Conservation (phyloP, 2,797 vertebrate genomes). For the Halcyon leucocephala region DNA sequence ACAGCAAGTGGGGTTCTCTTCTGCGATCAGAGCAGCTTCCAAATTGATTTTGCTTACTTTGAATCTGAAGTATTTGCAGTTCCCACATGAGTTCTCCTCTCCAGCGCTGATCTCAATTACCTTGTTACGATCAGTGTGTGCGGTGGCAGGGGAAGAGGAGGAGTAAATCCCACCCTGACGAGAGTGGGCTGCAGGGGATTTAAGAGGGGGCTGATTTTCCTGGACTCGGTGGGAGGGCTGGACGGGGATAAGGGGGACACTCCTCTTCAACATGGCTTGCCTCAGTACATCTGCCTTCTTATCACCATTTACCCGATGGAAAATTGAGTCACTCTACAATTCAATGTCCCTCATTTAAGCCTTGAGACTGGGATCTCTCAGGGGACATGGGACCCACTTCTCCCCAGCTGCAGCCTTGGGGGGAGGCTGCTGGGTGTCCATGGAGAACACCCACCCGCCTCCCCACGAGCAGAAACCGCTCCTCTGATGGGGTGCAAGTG, state of each 20-base stretch:
- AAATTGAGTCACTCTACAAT: accelerated
- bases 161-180: neutral
- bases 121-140: neutral
- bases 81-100: neutral
- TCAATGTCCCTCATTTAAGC: accelerated
- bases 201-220: neutral
- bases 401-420: neutral
- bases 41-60: slow-evolving; percentile 24
- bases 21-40: neutral
- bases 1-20: neutral
- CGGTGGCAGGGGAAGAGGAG: neutral
- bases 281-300: accelerated
- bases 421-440: neutral
- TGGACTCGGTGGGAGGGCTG: neutral
- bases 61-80: slow-evolving; percentile 12
- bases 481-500: slow-evolving; percentile 34
- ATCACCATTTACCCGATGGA: accelerated
- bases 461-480: neutral
- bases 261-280: accelerated
- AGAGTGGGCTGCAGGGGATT: neutral
- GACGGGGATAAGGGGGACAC: neutral
- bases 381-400: neutral
- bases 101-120: neutral
- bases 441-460: accelerated
- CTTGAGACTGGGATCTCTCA: accelerated